Evolutionary conservation across 2,797 vertebrate species (phyloP), one percentile per base, ranked within the genome.

Genomic region (Pipistrellus pipistrellus): DNA sequence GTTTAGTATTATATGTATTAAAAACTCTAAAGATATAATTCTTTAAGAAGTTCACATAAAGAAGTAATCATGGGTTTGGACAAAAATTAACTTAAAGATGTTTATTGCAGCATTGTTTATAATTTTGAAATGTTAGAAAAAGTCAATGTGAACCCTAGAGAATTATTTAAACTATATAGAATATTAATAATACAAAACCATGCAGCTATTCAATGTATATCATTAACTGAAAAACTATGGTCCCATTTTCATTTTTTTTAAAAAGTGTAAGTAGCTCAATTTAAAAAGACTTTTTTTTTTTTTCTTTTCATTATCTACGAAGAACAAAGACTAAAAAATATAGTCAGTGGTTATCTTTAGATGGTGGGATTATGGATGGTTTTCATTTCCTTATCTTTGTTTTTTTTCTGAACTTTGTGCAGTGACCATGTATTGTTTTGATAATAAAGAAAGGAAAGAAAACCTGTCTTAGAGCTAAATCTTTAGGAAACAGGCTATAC

Each of bases 401-500:
- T 92, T 95, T 85, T 85, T 84, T 91, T 53, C 38, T 87, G 73
- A 94, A 82, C 48, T 92, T 90, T 96, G 86, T 93, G 51, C 77
- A 90, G 81, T 84, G 66, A 44, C 35, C 23, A 25, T 76, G 85
- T 73, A 92, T 90, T 97, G 90, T 97, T 93, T 81, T 78, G 91
- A 73, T 87, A 90, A 91, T 69, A 85, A 91, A 88, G 80, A 91
- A 94, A 96, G 93, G 95, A 93, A 95, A 95, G 81, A 89, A 94
- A 93, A 85, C 35, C 23, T 85, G 64, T 62, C 81, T 88, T 85
- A 84, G 83, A 76, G 73, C 46, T 62, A 25, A 77, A 91, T 96
- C 88, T 96, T 95, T 88, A 94, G 95, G 97, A 97, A 95, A 90
- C 94, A 96, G 93, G 35, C 91, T 53, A 59, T 94, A 86, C 71